Conservation (phyloP, 2,797 vertebrate genomes). For the Gallinago stenura region DNA sequence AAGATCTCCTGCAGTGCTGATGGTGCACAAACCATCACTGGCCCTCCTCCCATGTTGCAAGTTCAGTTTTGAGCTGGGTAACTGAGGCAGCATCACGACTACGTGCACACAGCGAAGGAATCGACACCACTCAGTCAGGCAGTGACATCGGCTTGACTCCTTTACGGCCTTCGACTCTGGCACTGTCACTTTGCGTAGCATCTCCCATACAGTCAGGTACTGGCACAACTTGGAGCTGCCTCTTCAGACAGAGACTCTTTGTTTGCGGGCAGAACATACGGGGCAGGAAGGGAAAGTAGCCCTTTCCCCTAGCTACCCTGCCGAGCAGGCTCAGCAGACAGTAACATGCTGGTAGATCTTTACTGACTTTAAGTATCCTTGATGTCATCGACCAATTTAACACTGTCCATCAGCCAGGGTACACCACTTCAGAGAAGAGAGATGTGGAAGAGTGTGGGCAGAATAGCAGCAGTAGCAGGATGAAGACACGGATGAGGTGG, state of each 20-base stretch:
- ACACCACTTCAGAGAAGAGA: not conserved
- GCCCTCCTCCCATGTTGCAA: not conserved
- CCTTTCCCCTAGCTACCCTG: not conserved
- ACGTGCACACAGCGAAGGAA: not conserved
- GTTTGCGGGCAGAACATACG: not conserved
- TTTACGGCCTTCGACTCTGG: accelerated
- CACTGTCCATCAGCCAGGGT: not conserved
- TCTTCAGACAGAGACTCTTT: not conserved
- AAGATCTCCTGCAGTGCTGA: not conserved
- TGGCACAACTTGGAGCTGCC: not conserved
- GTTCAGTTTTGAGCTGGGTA: not conserved
- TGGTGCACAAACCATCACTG: not conserved
- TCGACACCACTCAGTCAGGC: not conserved
- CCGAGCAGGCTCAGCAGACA: not conserved
- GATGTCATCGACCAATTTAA: not conserved
- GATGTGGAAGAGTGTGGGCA: not conserved
- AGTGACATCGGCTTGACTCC: not conserved
- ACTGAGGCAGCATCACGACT: not conserved
- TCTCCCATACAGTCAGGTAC: accelerated
- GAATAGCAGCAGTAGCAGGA: not conserved
- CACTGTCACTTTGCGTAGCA: accelerated
- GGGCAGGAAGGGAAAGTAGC: not conserved
- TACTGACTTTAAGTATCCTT: not conserved
- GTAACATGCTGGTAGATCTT: not conserved
- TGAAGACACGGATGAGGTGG: not conserved